Evolutionary conservation across 2,888 invertebrate species (phyloP), one percentile per base, ranked within the genome.

Genomic region (Ophion slaviceki): DNA sequence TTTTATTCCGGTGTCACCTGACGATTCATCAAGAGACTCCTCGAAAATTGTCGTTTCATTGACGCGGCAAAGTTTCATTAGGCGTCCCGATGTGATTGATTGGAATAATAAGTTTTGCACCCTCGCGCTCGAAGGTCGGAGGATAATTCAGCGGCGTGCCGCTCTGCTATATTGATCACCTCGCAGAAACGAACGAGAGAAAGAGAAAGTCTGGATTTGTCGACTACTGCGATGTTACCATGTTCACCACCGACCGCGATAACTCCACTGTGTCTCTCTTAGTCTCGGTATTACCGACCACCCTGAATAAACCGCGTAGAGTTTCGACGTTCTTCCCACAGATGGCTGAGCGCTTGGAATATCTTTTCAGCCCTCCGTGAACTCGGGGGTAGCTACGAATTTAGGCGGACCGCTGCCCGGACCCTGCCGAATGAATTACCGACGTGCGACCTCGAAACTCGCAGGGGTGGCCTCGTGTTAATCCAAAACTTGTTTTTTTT

Each of bases 231-330:
- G 76, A 86, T 88, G 88, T 90, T 89, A 91, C 89, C 89, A 88
- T 81, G 75, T 90, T 92, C 91, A 93, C 92, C 93, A 92, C 92
- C 91, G 90, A 93, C 92, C 92, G 86, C 84, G 93, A 92, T 93
- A 87, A 93, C 90, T 90, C 20, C 88, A 74, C 61, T 57, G 57
- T 57, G 40, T n/a, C 57, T 62, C 47, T 82, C 80, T 82, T 64
- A 86, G 72, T 67, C 81, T 85, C 89, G 88, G 87, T 90, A 88
- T 93, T 93, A 93, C 93, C 93, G 92, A 91, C 94, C 80, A 91
- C 84, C 86, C 85, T 87, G 82, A 78, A 75, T 78, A 61, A 86
- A 72, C 59, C 89, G 91, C 86, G 89, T 90, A 91, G 89, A 90
- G 89, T 92, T 93, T 93, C 92, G 87, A 78, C 85, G 87, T 80